Percentiles rank a stretch among this genome's conserved stretches.
These are phyloP conservation scores for Dicrostonyx torquatus DNA, from an alignment of 2,797 vertebrate genomes.

Conservation along the genomic window DNA sequence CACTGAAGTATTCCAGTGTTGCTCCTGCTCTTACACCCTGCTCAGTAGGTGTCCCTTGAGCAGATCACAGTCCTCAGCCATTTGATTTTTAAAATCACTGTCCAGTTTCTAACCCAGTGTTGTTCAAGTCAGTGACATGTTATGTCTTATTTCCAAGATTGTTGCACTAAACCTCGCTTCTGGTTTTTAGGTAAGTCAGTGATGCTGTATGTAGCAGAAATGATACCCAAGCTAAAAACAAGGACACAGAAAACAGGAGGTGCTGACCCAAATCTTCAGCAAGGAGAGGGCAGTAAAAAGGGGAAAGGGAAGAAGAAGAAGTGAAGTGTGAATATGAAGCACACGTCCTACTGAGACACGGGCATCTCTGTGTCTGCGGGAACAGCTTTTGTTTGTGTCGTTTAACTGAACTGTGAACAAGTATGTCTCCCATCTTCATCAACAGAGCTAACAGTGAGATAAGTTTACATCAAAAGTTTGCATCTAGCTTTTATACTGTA, in stretches of 20 bases:
- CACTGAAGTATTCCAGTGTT: slow-evolving; percentile 19
- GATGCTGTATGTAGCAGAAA: slow-evolving; percentile 97
- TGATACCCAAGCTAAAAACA: slow-evolving; percentile 97
- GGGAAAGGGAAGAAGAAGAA: slow-evolving; percentile 98
- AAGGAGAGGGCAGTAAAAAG: slow-evolving; percentile 96
- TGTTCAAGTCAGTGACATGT: slow-evolving; percentile 43
- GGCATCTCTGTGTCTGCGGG: slow-evolving; percentile 30
- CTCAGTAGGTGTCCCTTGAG: background rate
- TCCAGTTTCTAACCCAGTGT: slow-evolving; percentile 49
- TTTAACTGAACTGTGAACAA: slow-evolving; percentile 74
- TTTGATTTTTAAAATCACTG: background rate
- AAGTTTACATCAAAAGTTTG: slow-evolving; percentile 25
- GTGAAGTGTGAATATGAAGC: slow-evolving; percentile 58
- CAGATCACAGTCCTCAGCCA: background rate
- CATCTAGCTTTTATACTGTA: slow-evolving; percentile 10
- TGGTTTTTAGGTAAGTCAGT: slow-evolving; percentile 91
- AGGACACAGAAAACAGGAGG: slow-evolving; percentile 94
- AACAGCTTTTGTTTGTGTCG: slow-evolving; percentile 50
- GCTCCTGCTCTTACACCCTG: background rate
- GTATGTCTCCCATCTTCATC: slow-evolving; percentile 66
- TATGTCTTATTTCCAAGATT: slow-evolving; percentile 23
- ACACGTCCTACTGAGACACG: background rate
- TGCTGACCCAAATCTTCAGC: slow-evolving; percentile 91
- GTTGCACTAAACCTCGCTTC: slow-evolving; percentile 48
- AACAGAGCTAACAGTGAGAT: slow-evolving; percentile 63